These are phyloP conservation scores for Bombyx mandarina DNA, from an alignment of 1,140 invertebrate species.

Conservation along the genomic window DNA sequence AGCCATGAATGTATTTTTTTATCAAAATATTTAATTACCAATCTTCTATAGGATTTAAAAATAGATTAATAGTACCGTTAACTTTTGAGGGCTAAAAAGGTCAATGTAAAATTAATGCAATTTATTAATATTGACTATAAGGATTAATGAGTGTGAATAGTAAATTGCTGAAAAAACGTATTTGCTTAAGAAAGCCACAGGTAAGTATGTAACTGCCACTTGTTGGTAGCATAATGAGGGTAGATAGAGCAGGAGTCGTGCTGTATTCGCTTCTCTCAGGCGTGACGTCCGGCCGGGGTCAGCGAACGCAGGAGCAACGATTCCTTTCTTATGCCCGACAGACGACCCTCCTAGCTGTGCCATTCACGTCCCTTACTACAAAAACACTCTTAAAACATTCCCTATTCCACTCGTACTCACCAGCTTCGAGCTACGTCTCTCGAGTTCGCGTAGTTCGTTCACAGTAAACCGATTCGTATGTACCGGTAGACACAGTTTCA, in stretches of 20 bases:
- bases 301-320: constrained; percentile 53
- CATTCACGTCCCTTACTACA: constrained; percentile 30
- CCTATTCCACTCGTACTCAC: neutral
- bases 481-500: neutral
- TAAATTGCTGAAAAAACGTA: no score
- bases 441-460: neutral
- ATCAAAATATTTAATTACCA: no score
- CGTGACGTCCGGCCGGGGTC: constrained; percentile 65
- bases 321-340: constrained; percentile 53
- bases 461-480: neutral
- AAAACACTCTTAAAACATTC: neutral
- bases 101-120: no score
- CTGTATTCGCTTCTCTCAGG: constrained; percentile 52
- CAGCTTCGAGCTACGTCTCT: neutral
- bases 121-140: no score
- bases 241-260: constrained; percentile 12
- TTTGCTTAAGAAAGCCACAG: no score
- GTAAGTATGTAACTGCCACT: neutral
- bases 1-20: no score
- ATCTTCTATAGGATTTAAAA: no score
- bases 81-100: no score
- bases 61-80: no score
- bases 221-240: no score
- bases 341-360: constrained; percentile 47
- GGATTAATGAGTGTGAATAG: no score